phyloP scores from a whole-genome alignment of 2,113 vertebrate genomes.

The Campylorhamphus procurvoides region DNA sequence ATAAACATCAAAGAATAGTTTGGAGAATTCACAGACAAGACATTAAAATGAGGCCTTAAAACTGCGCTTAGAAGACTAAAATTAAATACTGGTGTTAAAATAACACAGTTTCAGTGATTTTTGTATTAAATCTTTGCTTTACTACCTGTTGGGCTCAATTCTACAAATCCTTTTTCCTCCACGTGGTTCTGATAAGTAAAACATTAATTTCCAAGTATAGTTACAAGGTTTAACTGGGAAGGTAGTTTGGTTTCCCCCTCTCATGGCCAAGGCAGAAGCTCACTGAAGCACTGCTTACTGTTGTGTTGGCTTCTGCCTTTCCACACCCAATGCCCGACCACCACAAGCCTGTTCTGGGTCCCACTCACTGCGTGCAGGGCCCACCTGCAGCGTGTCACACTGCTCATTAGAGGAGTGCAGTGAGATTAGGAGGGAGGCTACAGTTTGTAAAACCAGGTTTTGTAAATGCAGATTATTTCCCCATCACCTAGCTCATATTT shows the following conservation, averaged over 20 bases:
- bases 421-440: not conserved
- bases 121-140: not conserved
- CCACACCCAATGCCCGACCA: too few species aligned
- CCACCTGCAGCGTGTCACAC: not conserved
- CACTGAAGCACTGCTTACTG: not conserved
- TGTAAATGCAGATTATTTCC: not conserved
- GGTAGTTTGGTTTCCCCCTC: not conserved
- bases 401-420: not conserved
- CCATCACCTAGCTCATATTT: not conserved
- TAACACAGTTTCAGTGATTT: not conserved
- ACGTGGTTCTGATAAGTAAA: not conserved
- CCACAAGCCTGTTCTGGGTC: not conserved
- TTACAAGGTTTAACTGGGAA: not conserved
- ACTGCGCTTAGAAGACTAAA: not conserved
- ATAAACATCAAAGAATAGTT: not conserved
- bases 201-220: not conserved
- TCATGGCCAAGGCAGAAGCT: not conserved
- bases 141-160: not conserved
- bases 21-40: not conserved
- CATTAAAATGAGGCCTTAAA: not conserved
- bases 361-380: fast-evolving
- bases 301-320: not conserved
- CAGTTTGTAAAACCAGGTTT: not conserved
- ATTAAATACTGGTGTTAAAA: not conserved
- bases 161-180: not conserved